Evolutionary conservation across 2,888 invertebrate genomes (phyloP).

Genomic region (Meghimatium bilineatum): DNA sequence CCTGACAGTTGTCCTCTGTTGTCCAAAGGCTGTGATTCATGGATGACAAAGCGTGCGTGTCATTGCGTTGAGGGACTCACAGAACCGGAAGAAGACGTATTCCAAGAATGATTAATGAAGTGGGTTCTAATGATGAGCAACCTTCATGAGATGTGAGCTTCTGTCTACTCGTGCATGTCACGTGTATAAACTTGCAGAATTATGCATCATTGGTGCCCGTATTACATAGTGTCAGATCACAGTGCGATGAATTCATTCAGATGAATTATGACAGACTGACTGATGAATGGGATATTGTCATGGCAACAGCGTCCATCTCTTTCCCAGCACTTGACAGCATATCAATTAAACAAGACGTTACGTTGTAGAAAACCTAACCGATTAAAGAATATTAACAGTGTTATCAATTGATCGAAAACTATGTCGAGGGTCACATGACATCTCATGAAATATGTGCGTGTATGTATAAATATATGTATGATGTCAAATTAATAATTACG

Average conservation of each 20-base stretch:
- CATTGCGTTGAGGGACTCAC: neutral
- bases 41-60: neutral
- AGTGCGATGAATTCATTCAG: neutral
- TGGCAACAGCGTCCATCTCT: neutral
- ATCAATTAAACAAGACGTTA: too few species aligned
- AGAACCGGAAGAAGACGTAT: neutral
- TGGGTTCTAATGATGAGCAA: neutral
- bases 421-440: too few species aligned
- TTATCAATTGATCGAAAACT: too few species aligned
- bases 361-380: too few species aligned
- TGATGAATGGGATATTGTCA: neutral
- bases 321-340: neutral
- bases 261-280: constrained; percentile 6
- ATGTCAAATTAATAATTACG: too few species aligned
- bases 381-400: too few species aligned
- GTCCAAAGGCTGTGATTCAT: neutral
- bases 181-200: constrained; percentile 7
- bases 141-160: neutral
- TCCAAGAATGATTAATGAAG: constrained; percentile 8
- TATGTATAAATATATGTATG: too few species aligned
- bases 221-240: neutral
- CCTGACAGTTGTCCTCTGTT: neutral
- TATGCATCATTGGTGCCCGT: neutral
- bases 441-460: too few species aligned
- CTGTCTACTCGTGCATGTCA: constrained; percentile 3